These are phyloP conservation scores for Drosophila pruinosa DNA, from an alignment of 1,140 invertebrate species.

Conservation along the genomic window DNA sequence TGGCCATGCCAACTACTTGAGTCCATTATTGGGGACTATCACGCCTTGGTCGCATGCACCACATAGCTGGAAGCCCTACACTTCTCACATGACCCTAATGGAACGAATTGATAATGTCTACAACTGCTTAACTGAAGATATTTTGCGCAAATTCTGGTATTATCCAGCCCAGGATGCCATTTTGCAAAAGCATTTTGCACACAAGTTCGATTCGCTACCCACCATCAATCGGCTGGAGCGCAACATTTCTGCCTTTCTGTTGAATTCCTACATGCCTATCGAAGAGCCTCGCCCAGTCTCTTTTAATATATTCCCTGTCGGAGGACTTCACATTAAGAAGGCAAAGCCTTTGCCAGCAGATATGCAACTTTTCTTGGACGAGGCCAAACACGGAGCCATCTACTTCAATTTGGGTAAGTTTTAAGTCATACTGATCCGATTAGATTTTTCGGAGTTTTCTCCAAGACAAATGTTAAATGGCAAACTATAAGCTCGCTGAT, in stretches of 20 bases:
- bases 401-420: conserved; percentile 84
- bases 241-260: conserved; percentile 84
- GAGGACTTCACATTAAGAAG: conserved; percentile 83
- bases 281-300: conserved; percentile 81
- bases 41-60: conserved; percentile 63
- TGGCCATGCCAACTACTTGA: conserved; percentile 71
- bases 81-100: conserved; percentile 66
- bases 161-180: conserved; percentile 59
- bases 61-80: conserved; percentile 53
- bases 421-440: not conserved
- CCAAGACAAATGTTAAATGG: too few species aligned
- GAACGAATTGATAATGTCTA: conserved; percentile 74
- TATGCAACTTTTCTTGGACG: conserved; percentile 71
- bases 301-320: conserved; percentile 83
- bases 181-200: conserved; percentile 56
- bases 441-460: too few species aligned
- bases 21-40: conserved; percentile 65
- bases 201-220: conserved; percentile 55
- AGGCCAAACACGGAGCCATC: conserved; percentile 84
- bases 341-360: conserved; percentile 70
- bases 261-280: conserved; percentile 83
- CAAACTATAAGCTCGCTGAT: too few species aligned
- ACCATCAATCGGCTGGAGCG: conserved; percentile 82
- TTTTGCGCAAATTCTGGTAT: conserved; percentile 47
- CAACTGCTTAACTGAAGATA: conserved; percentile 39